phyloP scores from a whole-genome alignment of 2,113 vertebrate species.

The Manacus vitellinus region DNA sequence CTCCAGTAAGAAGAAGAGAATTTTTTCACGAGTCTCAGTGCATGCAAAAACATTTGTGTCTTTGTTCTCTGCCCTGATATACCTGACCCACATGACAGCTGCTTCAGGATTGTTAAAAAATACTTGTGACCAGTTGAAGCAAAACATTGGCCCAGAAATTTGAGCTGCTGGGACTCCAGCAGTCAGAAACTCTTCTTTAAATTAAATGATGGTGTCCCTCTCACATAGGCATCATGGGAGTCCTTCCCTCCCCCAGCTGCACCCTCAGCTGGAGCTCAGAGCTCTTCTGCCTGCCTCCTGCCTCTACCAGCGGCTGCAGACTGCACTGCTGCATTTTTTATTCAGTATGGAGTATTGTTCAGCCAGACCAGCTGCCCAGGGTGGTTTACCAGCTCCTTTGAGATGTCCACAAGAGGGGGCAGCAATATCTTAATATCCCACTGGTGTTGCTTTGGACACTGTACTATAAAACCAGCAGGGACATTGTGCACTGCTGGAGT shows the following conservation, averaged over 20 bases:
- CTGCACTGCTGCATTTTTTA: neutral
- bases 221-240: neutral
- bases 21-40: neutral
- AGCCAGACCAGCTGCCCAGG: neutral
- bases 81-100: neutral
- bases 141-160: neutral
- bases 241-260: neutral
- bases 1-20: neutral
- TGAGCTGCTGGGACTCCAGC: neutral
- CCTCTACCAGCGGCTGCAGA: accelerated
- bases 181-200: conserved; percentile 5
- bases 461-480: neutral
- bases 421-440: neutral
- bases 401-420: neutral
- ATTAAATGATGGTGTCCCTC: neutral
- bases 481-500: neutral
- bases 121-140: neutral
- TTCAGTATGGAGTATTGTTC: neutral
- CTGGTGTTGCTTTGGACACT: neutral
- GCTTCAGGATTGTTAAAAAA: neutral
- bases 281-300: neutral
- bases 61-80: conserved; percentile 38
- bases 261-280: neutral
- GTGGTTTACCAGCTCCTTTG: neutral
- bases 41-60: neutral